Base-by-base conservation (phyloP, 2,888 invertebrate species). In the Orgyia antiqua region DNA sequence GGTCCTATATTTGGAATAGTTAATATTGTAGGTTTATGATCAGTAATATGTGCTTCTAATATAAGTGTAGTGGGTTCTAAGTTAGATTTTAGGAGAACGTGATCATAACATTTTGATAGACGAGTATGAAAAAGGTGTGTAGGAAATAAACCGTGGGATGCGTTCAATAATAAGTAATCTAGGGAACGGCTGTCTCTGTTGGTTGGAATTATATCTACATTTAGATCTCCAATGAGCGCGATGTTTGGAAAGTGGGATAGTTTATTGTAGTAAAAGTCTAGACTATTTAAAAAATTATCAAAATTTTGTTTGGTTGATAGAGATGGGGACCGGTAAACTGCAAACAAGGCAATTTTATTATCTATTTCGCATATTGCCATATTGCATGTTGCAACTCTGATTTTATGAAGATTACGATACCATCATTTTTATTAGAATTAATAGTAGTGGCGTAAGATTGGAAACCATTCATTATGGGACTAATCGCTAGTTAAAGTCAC, bases 321-420 rank as follows among this genome's bases (percentile, higher is more conserved):
- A 6, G 26, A 15, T 9, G 26, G 26, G 11, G 27, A 27, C 5
- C 27, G 19, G 11, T 27, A 27, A 3, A 27, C 13, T 2, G 20
- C 11, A 4, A 27, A n/a, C 1, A 19, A 8, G 7, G 23, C 9
- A 2, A 23, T 4, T 23, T 10, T 23, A 10, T 23, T 23, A 7
- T 23, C 19, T 11, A 10, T 12, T 19, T 11, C 8, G 11, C 19
- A 12, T 3, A 27, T 12, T 27, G 11, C 3, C 4, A n/a, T 27
- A 27, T 5, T 3, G 10, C 12, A 5, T 12, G 11, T 4, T 19
- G 7, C 12, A 27, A 9, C 1, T 12, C 12, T 8, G 3, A 9
- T 12, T n/a, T 27, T 3, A 10, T 11, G 7, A 12, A 27, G 1
- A 27, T 27, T 3, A 13, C 11, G 11, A 27, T 9, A 12, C 27